A percentile compares a stretch with the other conserved stretches of the same genome.
phyloP scores from a whole-genome alignment of 2,888 invertebrate species.

The Dryococelus australis region DNA sequence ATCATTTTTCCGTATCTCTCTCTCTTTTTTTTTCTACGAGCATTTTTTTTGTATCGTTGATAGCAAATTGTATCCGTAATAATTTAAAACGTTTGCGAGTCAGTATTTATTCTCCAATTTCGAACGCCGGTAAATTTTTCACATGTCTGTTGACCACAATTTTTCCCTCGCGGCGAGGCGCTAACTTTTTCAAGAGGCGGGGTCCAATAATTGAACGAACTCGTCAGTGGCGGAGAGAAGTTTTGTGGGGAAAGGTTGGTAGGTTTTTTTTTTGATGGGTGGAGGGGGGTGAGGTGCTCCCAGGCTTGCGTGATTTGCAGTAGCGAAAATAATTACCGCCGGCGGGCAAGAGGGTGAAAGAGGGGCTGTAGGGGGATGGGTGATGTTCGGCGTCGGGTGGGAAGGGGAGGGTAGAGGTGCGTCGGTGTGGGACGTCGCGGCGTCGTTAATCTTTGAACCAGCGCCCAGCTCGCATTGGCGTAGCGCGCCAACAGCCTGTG shows the following conservation, averaged over 20 bases:
- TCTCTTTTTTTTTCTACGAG: too few species aligned
- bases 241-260: not conserved
- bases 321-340: not conserved
- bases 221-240: not conserved
- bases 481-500: not conserved
- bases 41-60: not conserved
- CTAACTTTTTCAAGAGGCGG: not conserved
- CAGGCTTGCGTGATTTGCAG: not conserved
- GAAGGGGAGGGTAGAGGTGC: not conserved
- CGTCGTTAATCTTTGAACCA: not conserved
- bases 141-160: not conserved
- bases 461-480: not conserved
- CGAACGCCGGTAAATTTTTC: slow-evolving; percentile 1
- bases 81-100: not conserved
- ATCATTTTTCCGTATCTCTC: too few species aligned
- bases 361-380: not conserved
- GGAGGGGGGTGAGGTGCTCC: not conserved
- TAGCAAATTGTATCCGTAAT: slow-evolving; percentile 2
- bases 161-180: not conserved
- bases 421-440: not conserved
- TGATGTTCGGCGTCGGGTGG: not conserved
- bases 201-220: slow-evolving; percentile 16
- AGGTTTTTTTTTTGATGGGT: not conserved
- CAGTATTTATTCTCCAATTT: slow-evolving; percentile 1
- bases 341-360: not conserved